phyloP scores from a whole-genome alignment of 2,888 invertebrate genomes.

The Synanthedon vespiformis region DNA sequence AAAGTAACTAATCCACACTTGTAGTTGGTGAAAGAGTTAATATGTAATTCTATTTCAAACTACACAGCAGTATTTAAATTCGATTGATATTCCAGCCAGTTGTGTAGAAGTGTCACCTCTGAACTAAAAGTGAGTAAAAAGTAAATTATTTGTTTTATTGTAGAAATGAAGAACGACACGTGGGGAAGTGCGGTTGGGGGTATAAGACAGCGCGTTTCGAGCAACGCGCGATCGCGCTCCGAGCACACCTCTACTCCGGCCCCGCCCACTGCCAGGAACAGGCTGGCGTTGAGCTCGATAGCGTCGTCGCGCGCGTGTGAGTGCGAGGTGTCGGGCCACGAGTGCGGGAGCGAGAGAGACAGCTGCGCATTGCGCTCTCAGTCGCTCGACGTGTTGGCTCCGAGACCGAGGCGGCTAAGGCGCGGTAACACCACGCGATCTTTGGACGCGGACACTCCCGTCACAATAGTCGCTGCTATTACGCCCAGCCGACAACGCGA shows the following conservation, averaged over 20 bases:
- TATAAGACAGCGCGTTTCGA: conserved; percentile 42
- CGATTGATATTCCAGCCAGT: too few species aligned
- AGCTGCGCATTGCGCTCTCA: conserved; percentile 25
- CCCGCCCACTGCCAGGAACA: conserved; percentile 11
- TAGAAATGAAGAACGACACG: conserved; percentile 11
- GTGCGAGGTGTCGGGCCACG: conserved; percentile 21
- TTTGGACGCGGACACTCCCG: conserved; percentile 38
- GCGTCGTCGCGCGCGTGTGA: conserved; percentile 73
- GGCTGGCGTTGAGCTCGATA: conserved; percentile 74
- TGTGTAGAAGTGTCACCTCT: too few species aligned
- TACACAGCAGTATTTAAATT: too few species aligned
- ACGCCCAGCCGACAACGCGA: conserved; percentile 3
- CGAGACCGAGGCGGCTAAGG: conserved; percentile 23
- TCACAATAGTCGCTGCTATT: conserved; percentile 46
- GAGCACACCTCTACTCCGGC: too few species aligned
- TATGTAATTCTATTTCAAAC: too few species aligned
- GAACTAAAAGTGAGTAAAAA: too few species aligned
- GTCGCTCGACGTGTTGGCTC: conserved; percentile 12
- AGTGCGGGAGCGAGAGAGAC: conserved; percentile 7
- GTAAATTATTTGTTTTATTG: not conserved
- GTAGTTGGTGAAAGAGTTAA: too few species aligned
- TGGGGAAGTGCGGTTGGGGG: conserved; percentile 13
- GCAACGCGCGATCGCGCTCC: conserved; percentile 18
- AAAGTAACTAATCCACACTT: too few species aligned
- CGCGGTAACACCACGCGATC: conserved; percentile 43